These are phyloP conservation scores for Trichogramma pretiosum DNA, from an alignment of 1,140 invertebrate genomes.

Conservation along the genomic window DNA sequence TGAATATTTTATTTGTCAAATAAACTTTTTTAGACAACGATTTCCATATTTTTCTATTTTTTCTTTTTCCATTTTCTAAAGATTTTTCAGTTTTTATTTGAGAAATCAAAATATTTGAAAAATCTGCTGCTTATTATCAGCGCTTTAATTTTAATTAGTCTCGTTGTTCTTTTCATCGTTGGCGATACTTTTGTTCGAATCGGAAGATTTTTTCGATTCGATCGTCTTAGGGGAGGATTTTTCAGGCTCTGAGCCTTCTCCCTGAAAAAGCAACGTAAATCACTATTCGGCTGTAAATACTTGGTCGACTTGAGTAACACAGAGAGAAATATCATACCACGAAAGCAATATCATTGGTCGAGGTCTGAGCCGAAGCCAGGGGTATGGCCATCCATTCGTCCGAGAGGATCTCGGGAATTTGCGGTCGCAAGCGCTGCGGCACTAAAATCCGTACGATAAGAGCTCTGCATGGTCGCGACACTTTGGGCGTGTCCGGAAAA, in stretches of 20 bases:
- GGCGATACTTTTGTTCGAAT: conserved; percentile 4
- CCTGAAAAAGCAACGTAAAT: not conserved
- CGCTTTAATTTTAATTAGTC: not conserved
- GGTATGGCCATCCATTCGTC: conserved; percentile 51
- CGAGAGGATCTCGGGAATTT: conserved; percentile 52
- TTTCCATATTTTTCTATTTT: not conserved
- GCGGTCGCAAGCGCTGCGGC: conserved; percentile 53
- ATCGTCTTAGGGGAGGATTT: not conserved
- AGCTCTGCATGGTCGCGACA: conserved; percentile 54
- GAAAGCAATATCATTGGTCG: conserved; percentile 14
- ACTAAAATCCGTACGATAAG: conserved; percentile 61
- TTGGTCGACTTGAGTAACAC: no score
- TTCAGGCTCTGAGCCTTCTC: not conserved
- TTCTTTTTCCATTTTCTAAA: not conserved
- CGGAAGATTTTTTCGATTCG: not conserved
- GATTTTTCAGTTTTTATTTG: not conserved
- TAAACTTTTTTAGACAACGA: no score
- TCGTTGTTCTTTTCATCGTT: not conserved
- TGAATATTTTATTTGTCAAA: no score
- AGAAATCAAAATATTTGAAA: no score
- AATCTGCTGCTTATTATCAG: no score
- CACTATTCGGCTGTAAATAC: no score
- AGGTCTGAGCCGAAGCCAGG: conserved; percentile 25
- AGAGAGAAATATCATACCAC: conserved; percentile 6
- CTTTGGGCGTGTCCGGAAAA: conserved; percentile 58